Base-by-base conservation (phyloP, 2,888 invertebrate species). In the Gortyna flavago region DNA sequence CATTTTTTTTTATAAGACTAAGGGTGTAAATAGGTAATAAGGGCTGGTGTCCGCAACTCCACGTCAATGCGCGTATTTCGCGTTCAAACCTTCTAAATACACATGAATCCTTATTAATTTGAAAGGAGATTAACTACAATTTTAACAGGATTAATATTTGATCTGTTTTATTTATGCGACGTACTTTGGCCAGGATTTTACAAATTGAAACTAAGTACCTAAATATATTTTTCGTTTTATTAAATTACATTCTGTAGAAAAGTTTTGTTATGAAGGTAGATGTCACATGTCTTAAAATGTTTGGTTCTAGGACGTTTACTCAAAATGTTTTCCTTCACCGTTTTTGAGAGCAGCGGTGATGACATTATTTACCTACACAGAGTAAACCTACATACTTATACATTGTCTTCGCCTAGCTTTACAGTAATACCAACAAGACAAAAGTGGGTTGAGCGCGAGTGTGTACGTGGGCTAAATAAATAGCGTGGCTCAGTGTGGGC, bases 391-490 rank as follows among this genome's bases (percentile, higher is more conserved):
- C n/a, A 41, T 32, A 57, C n/a, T 32, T 70, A 38, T 70, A 69
- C 59, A 41, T 80, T 67, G 61, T 80, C 71, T 54, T 41, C 35
- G 44, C 64, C 25, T 35, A n/a, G 80, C 44, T 85, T 81, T 66
- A 41, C 29, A 41, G n/a, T 80, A 72, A 81, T 85, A 61, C 68
- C 25, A 32, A 29, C 25, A 29, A 69, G 54, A 85, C 65, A 72
- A 85, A 80, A 80, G 85, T 85, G 75, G 81, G 85, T 13, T 54
- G 61, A 59, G 41, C 67, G 8, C 8, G 11, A 18, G 54, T 67
- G 41, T 68, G 44, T 81, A 69, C 54, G 68, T 74, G 65, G 48
- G 8, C 3, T 69, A 81, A 81, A 85, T 80, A 69, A 65, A 74
- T 85, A 16, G 16, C 44, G 32, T 44, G 13, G 51, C 9, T 64